These are phyloP conservation scores for Agrypnia vestita DNA, from an alignment of 1,140 invertebrate genomes.

Conservation along the genomic window DNA sequence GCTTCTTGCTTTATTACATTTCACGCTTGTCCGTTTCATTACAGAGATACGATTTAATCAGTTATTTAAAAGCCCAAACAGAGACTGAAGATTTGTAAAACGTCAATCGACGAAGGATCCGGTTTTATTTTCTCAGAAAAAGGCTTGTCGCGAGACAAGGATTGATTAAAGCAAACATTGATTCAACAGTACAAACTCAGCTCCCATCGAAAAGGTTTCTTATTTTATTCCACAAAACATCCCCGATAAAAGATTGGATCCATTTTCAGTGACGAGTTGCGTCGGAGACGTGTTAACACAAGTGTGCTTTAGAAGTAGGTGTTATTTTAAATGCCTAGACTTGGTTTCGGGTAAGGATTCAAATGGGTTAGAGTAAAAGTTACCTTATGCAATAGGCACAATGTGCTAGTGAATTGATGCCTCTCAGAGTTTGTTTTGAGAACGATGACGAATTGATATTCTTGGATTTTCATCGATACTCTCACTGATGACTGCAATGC, in stretches of 20 bases:
- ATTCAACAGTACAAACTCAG: constrained; percentile 21
- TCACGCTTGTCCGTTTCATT: constrained; percentile 12
- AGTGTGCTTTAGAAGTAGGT: no score
- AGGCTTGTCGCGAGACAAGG: not conserved
- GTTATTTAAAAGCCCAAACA: not conserved
- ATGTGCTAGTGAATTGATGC: no score
- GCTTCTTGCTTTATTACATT: not conserved
- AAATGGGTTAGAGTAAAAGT: no score
- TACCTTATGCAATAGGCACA: no score
- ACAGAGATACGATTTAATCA: constrained; percentile 14
- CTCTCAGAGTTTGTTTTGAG: no score
- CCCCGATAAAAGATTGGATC: not conserved
- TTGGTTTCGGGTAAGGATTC: no score
- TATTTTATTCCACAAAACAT: constrained; percentile 4
- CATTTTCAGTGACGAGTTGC: no score
- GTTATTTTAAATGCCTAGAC: no score
- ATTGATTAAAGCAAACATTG: constrained; percentile 26
- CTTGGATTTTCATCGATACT: no score
- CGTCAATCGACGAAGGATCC: constrained; percentile 14
- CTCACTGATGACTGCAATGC: no score
- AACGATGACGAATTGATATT: no score
- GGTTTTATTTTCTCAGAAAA: constrained; percentile 4
- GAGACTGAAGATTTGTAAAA: constrained; percentile 16
- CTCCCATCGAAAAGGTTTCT: not conserved
- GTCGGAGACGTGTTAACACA: no score